These are phyloP conservation scores for Thecophora atra DNA, from an alignment of 2,888 invertebrate species.

Conservation along the genomic window DNA sequence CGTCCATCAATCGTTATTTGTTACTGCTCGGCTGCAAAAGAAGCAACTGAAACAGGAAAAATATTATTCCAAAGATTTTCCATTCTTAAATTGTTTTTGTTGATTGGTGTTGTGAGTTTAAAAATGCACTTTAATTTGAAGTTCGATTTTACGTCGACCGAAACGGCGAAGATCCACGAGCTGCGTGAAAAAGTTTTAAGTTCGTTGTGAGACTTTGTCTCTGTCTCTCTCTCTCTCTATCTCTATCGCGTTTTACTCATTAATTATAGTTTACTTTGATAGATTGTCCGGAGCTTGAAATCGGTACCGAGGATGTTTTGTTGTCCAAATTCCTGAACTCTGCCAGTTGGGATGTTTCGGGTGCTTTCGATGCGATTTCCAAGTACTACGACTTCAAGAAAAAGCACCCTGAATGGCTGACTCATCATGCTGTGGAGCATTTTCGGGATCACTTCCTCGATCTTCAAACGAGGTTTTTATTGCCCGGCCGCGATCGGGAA, in stretches of 20 bases:
- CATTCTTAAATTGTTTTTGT: not conserved
- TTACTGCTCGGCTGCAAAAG: no score
- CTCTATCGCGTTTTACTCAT: not conserved
- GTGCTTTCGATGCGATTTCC: slow-evolving; percentile 54
- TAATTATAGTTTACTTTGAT: not conserved
- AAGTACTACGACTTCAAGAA: slow-evolving; percentile 59
- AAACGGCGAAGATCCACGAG: slow-evolving; percentile 52
- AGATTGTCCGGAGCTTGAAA: slow-evolving; percentile 52
- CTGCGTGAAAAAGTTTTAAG: slow-evolving; percentile 49
- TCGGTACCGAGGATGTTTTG: slow-evolving; percentile 57
- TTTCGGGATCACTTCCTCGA: slow-evolving; percentile 55
- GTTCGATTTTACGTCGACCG: slow-evolving; percentile 49
- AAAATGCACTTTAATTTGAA: slow-evolving; percentile 32
- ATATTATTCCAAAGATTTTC: no score
- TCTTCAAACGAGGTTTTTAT: slow-evolving; percentile 56
- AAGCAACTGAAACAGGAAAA: no score
- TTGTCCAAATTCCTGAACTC: slow-evolving; percentile 57
- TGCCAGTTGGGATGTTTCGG: slow-evolving; percentile 55
- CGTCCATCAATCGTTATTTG: no score
- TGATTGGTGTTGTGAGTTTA: not conserved
- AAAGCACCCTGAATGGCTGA: slow-evolving; percentile 57
- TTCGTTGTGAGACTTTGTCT: slow-evolving; percentile 7
- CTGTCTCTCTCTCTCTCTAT: not conserved
- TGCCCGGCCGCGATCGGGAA: slow-evolving; percentile 59
- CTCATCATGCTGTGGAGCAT: slow-evolving; percentile 55